Conservation (phyloP, 1,140 invertebrate genomes). For the Lordiphosa mommai region DNA sequence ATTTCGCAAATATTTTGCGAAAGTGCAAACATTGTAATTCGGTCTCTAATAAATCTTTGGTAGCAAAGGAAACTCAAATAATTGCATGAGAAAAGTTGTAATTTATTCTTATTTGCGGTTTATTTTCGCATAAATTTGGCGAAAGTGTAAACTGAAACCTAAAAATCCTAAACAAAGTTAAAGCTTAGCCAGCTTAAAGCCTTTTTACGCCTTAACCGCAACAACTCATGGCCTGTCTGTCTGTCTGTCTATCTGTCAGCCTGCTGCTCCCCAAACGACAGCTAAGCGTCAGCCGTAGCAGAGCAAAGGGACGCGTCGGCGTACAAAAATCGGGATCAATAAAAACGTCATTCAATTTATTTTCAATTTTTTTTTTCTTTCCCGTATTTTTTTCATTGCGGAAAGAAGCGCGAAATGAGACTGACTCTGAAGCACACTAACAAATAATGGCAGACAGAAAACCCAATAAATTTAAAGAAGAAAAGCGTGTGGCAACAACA, state of each 20-base stretch:
- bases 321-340: conserved; percentile 70
- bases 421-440: too few species aligned
- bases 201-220: conserved; percentile 3
- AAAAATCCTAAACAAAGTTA: not conserved
- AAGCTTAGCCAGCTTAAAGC: not conserved
- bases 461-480: conserved; percentile 74
- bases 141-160: too few species aligned
- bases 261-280: conserved; percentile 31
- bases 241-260: conserved; percentile 6
- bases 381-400: not conserved
- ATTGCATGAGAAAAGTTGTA: too few species aligned
- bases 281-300: conserved; percentile 62
- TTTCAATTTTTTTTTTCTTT: conserved; percentile 59
- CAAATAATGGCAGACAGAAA: conserved; percentile 73
- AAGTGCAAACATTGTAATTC: too few species aligned
- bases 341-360: conserved; percentile 78
- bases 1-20: too few species aligned
- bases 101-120: too few species aligned
- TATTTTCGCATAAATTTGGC: too few species aligned
- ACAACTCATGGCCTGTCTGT: not conserved
- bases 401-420: conserved; percentile 51
- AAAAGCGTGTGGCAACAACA: conserved; percentile 39
- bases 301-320: conserved; percentile 11
- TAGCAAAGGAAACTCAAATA: too few species aligned
- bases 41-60: too few species aligned